Percentiles rank a stretch among this genome's conserved stretches.
These are phyloP conservation scores for Phrynocephalus versicolor DNA, from an alignment of 2,113 vertebrate species.

Conservation along the genomic window DNA sequence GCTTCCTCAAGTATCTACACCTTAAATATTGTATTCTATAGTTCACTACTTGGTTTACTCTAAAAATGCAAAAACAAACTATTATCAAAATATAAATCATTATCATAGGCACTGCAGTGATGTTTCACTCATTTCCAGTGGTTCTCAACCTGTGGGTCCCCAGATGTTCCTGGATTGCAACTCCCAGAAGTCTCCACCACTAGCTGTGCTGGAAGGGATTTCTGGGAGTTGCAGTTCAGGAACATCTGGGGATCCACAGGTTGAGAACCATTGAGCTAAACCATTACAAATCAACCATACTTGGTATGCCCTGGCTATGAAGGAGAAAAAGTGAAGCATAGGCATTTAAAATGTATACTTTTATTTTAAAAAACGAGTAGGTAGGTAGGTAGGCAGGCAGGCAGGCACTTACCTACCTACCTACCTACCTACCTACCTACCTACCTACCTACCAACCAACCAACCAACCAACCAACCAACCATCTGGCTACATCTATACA, in stretches of 20 bases:
- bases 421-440: too few relatives aligned
- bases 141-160: too few relatives aligned
- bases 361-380: neutral
- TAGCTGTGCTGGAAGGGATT: too few relatives aligned
- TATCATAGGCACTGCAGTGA: neutral
- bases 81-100: neutral
- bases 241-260: too few relatives aligned
- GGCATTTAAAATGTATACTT: neutral
- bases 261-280: too few relatives aligned
- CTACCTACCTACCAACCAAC: too few relatives aligned
- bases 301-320: neutral
- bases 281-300: neutral
- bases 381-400: too few relatives aligned
- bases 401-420: too few relatives aligned
- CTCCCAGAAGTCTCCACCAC: too few relatives aligned
- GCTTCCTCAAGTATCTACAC: neutral
- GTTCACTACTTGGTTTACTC: neutral
- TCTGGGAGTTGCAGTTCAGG: too few relatives aligned
- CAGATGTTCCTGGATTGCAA: too few relatives aligned
- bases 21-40: neutral
- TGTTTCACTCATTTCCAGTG: neutral
- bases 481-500: neutral
- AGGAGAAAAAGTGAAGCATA: neutral
- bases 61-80: neutral
- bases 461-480: too few relatives aligned